These are phyloP conservation scores for Dipodomys ordii DNA, from an alignment of 2,113 vertebrate species.

Conservation along the genomic window DNA sequence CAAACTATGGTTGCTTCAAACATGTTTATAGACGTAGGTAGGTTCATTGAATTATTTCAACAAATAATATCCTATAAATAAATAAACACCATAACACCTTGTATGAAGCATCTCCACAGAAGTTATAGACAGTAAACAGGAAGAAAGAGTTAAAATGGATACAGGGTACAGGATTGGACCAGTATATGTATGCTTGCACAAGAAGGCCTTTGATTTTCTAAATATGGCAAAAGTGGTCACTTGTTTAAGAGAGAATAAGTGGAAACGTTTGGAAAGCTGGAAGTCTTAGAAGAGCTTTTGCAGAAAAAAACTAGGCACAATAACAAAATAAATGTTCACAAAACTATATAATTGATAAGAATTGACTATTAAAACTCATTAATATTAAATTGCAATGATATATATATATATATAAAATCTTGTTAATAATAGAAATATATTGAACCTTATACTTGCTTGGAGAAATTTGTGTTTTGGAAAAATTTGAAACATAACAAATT, in stretches of 20 bases:
- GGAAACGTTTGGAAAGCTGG: background rate
- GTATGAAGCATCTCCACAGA: background rate
- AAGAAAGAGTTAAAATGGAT: background rate
- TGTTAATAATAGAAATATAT: background rate
- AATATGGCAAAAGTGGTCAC: background rate
- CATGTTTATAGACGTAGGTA: background rate
- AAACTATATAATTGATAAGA: background rate
- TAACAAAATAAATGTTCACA: conserved; percentile 1
- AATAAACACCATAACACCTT: background rate
- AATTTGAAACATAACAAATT: background rate
- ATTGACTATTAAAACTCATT: background rate
- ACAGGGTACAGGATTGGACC: accelerated
- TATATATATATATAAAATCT: background rate
- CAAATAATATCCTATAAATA: background rate
- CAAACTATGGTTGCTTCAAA: background rate
- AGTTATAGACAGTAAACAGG: background rate
- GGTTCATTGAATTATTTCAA: background rate
- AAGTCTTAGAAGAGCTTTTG: background rate
- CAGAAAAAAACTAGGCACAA: background rate
- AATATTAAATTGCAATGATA: background rate
- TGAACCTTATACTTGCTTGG: background rate
- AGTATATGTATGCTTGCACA: background rate
- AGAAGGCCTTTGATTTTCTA: background rate
- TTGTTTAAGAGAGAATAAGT: background rate
- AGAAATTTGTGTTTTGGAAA: background rate